A percentile compares a stretch with the other conserved stretches of the same genome.
Conservation (phyloP, 1,140 invertebrate genomes). For the Meloidogyne floridensis region DNA sequence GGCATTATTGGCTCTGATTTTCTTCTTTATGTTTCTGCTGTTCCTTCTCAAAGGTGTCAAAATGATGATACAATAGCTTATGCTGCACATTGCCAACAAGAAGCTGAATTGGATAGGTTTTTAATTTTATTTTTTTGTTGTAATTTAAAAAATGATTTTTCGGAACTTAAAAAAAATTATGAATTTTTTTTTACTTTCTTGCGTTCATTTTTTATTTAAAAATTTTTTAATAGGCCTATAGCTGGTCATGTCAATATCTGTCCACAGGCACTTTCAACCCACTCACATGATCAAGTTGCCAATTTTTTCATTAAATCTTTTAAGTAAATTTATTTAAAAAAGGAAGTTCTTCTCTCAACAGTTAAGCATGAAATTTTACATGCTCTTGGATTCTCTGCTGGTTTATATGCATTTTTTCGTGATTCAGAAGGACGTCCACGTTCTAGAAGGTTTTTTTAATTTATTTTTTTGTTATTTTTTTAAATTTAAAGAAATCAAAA, state of each 20-base stretch:
- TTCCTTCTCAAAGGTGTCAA: slow-evolving; percentile 85
- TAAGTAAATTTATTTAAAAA: neutral
- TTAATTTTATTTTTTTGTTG: slow-evolving; percentile 9
- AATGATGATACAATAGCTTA: slow-evolving; percentile 90
- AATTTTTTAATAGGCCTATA: slow-evolving; percentile 77
- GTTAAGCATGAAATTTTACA: slow-evolving; percentile 99
- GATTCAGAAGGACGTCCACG: slow-evolving; percentile 45
- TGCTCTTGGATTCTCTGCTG: slow-evolving; percentile 74
- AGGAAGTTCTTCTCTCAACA: slow-evolving; percentile 85
- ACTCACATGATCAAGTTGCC: slow-evolving; percentile 78
- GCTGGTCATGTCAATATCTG: slow-evolving; percentile 98
- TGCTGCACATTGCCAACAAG: slow-evolving; percentile 97
- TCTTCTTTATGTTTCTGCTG: slow-evolving; percentile 92
- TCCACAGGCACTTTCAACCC: slow-evolving; percentile 88
- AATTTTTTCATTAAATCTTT: neutral
- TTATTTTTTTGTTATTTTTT: neutral
- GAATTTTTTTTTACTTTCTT: no score
- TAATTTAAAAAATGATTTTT: neutral
- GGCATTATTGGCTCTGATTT: slow-evolving; percentile 70
- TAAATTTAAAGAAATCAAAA: slow-evolving; percentile 20
- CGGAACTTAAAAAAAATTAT: no score
- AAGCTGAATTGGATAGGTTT: slow-evolving; percentile 72
- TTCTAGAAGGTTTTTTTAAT: slow-evolving; percentile 34
- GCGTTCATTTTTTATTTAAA: no score
- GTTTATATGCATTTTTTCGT: slow-evolving; percentile 63